Conservation (phyloP, 2,797 vertebrate species). For the Sitta carolinensis region DNA sequence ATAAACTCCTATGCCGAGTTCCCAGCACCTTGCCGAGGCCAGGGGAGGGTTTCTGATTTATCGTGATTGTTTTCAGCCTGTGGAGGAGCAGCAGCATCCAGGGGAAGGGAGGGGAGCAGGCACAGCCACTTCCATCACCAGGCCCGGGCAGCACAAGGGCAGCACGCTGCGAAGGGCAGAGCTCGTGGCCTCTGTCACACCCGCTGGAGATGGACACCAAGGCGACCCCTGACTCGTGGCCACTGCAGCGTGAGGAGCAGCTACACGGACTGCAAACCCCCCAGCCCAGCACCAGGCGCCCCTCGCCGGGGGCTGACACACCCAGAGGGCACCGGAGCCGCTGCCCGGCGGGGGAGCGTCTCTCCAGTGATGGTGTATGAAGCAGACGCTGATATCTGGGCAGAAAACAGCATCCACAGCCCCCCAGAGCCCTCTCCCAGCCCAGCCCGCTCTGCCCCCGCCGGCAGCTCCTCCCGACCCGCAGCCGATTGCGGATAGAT, state of each 20-base stretch:
- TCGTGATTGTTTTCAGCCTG: background rate
- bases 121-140: background rate
- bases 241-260: rapidly evolving
- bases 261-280: rapidly evolving
- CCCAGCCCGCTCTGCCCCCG: background rate
- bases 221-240: rapidly evolving
- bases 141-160: background rate
- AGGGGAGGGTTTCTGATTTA: slow-evolving; percentile 9
- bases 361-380: rapidly evolving
- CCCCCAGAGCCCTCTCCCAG: background rate
- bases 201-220: rapidly evolving
- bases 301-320: rapidly evolving
- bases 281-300: rapidly evolving
- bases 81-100: background rate
- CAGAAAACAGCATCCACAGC: background rate
- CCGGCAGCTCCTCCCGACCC: background rate
- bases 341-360: rapidly evolving
- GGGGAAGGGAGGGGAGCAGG: background rate
- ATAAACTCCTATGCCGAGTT: slow-evolving; percentile 33
- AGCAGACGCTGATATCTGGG: background rate
- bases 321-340: rapidly evolving
- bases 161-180: background rate
- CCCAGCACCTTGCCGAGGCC: background rate
- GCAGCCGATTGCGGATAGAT: background rate
- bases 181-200: rapidly evolving